Base-by-base conservation (phyloP, 2,113 vertebrate species). In the Azemiops feae region DNA sequence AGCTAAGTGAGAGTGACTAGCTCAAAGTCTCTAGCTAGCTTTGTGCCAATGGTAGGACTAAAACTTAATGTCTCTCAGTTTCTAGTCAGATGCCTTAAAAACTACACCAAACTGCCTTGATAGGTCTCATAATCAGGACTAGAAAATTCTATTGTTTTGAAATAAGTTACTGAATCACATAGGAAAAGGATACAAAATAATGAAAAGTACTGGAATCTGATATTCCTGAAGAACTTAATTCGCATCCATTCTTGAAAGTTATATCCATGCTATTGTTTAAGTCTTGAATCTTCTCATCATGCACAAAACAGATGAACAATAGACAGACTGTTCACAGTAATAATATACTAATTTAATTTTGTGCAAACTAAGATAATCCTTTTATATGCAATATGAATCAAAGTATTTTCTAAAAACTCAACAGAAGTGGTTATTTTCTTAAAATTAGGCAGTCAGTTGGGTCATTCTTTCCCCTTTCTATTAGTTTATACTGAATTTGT, bases 301-400 rank as follows among this genome's bases (percentile, higher is more conserved):
- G 34, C 57, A 93, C 81, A 92, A 58, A 60, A n/a, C 10, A 91
- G 85, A 85, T 93, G 53, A 87, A 90, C 34, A 69, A 14, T 52
- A 9, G 18, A 1, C 88, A 90, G 30, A 39, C 18, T 87, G 39
- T 87, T 87, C 23, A 53, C 2, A 0, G 0, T 2, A 91, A 87
- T 64, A 3, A 52, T 30, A 87, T 34, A 45, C 25, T 89, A 87
- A 45, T 91, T 20, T 53, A 43, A 47, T 55, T 43, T 92, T 4
- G 25, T 43, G n/a, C 7, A 43, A 53, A 53, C 60, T 30, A 14
- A 88, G 39, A 30, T 86, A 52, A 34, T 81, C 4, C 7, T 60
- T 87, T 87, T 22, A 54, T 74, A 30, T 74, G 87, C 12, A 54
- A 55, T 88, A 22, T 34, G 30, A 74, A 88, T 25, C 16, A 69